phyloP scores from a whole-genome alignment of 37 sponge, comb jelly and placozoan genomes.

The Ephydatia muelleri region DNA sequence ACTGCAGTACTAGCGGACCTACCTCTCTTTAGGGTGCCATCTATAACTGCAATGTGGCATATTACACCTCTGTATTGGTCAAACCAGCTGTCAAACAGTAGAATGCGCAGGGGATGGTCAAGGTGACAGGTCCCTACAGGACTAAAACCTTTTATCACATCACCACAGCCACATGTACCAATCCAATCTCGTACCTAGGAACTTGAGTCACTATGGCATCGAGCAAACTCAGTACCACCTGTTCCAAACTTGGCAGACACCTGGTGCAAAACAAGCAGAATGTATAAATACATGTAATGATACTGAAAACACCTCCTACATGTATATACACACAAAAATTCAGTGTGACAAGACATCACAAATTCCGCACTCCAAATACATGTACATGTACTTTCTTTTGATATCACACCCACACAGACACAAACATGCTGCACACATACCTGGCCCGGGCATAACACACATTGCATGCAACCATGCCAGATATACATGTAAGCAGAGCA shows the following conservation, averaged over 20 bases:
- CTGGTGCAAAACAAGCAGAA: no score
- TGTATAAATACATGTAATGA: not conserved
- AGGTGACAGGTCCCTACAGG: not conserved
- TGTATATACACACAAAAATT: not conserved
- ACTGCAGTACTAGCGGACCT: not conserved
- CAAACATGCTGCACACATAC: not conserved
- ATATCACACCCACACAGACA: not conserved
- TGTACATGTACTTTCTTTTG: no score
- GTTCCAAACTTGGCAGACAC: constrained; percentile 91
- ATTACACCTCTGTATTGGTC: constrained; percentile 85
- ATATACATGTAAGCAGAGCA: not conserved
- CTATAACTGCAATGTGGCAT: constrained; percentile 75
- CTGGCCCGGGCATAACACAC: no score
- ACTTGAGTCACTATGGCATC: not conserved
- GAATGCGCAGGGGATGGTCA: constrained; percentile 41
- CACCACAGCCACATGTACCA: not conserved
- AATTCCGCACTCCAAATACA: not conserved
- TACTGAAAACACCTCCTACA: not conserved
- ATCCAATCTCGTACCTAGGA: not conserved
- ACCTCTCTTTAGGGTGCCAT: constrained; percentile 71
- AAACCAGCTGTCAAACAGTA: constrained; percentile 93
- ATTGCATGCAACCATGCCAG: not conserved
- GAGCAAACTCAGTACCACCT: constrained; percentile 52
- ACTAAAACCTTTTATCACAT: not conserved
- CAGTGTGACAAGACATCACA: no score